Conservation (phyloP, 2,888 invertebrate genomes). For the Cosmopolites sordidus region DNA sequence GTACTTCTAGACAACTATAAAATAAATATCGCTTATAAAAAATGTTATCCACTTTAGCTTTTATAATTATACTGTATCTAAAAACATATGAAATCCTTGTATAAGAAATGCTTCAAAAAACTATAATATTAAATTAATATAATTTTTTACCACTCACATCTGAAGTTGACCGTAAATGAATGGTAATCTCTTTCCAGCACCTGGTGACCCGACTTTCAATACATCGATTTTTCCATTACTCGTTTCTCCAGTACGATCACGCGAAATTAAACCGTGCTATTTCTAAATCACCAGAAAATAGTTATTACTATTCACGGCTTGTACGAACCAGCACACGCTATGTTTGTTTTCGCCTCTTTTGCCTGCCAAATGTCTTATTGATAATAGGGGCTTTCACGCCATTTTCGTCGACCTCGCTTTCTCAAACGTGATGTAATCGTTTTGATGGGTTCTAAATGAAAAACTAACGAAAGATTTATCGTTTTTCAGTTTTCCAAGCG, state of each 20-base stretch:
- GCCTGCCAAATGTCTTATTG: constrained; percentile 23
- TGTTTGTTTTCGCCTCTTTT: constrained; percentile 20
- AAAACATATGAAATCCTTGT: too few species aligned
- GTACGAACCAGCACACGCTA: constrained; percentile 22
- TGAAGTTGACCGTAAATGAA: neutral
- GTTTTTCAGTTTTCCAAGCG: constrained; percentile 4
- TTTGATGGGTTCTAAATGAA: constrained; percentile 13
- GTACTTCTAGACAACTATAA: too few species aligned
- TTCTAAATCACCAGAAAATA: constrained; percentile 21
- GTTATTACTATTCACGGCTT: constrained; percentile 23
- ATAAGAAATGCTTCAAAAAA: too few species aligned
- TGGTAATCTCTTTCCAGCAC: neutral
- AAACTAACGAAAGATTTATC: constrained; percentile 18
- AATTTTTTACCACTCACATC: constrained; percentile 18
- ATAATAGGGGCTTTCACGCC: constrained; percentile 17
- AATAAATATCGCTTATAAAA: too few species aligned
- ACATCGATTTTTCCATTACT: constrained; percentile 12
- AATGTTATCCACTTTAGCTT: too few species aligned
- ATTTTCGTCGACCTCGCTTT: constrained; percentile 1
- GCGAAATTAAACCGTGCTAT: constrained; percentile 25
- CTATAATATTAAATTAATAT: too few species aligned
- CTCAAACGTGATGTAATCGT: constrained; percentile 14
- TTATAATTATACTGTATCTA: too few species aligned
- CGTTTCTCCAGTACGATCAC: constrained; percentile 15
- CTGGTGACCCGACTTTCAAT: neutral